A percentile compares a stretch with the other conserved stretches of the same genome.
Conservation (phyloP, 1,140 invertebrate genomes). For the Drosophila pallidifrons region DNA sequence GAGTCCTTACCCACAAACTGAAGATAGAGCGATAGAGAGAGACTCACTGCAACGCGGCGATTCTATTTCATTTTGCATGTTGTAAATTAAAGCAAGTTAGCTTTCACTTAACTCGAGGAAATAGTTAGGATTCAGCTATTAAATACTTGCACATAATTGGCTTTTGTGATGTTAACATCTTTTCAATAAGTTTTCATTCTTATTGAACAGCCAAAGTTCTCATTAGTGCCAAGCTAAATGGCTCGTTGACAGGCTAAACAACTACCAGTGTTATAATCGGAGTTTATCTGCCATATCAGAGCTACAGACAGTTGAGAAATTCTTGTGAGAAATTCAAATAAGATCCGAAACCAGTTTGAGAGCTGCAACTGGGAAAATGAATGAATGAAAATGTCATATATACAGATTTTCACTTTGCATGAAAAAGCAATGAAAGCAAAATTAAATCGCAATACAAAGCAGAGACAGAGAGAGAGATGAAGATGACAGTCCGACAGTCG, state of each 20-base stretch:
- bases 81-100: slow-evolving; percentile 73
- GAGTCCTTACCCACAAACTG: slow-evolving; percentile 37
- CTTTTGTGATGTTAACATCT: slow-evolving; percentile 11
- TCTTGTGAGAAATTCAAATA: slow-evolving; percentile 16
- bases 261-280: slow-evolving; percentile 67
- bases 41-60: slow-evolving; percentile 23
- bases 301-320: slow-evolving; percentile 51
- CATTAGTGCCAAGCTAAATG: slow-evolving; percentile 23
- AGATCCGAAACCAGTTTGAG: slow-evolving; percentile 57
- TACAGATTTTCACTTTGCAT: slow-evolving; percentile 63
- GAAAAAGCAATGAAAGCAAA: slow-evolving; percentile 70
- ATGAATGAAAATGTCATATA: slow-evolving; percentile 25
- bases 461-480: slow-evolving; percentile 22
- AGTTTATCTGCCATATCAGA: slow-evolving; percentile 72
- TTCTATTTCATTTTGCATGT: slow-evolving; percentile 80
- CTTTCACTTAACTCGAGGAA: slow-evolving; percentile 66
- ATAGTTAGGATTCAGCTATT: slow-evolving; percentile 70
- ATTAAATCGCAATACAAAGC: slow-evolving; percentile 69
- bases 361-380: slow-evolving; percentile 39
- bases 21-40: slow-evolving; percentile 8
- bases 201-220: background rate
- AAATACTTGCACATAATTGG: slow-evolving; percentile 38
- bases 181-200: slow-evolving; percentile 21
- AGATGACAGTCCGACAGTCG: slow-evolving; percentile 24
- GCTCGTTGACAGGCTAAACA: slow-evolving; percentile 27